Conservation (phyloP, 2,113 vertebrate genomes). For the Burhinus oedicnemus region DNA sequence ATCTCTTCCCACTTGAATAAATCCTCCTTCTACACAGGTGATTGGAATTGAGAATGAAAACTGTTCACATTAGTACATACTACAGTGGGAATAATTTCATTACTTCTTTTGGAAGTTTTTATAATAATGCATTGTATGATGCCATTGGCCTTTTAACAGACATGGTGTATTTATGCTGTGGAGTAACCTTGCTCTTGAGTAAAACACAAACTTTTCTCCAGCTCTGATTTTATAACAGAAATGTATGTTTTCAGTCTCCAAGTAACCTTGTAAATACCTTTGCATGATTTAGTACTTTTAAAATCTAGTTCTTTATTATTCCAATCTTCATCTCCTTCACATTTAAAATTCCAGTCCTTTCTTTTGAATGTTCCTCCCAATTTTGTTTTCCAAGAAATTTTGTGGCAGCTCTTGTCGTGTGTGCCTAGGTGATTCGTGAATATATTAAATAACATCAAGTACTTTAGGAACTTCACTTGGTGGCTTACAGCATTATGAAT, state of each 20-base stretch:
- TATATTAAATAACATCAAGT: background rate
- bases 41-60: background rate
- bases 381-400: background rate
- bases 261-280: background rate
- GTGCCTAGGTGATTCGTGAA: rapidly evolving
- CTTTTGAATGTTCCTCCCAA: background rate
- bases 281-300: background rate
- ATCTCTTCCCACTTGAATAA: background rate
- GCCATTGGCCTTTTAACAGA: background rate
- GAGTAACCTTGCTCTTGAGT: background rate
- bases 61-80: background rate
- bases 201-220: background rate
- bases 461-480: background rate
- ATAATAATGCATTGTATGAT: background rate
- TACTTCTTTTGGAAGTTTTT: background rate
- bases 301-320: background rate
- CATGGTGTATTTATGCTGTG: background rate
- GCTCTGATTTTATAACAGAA: background rate
- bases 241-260: background rate
- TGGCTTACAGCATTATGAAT: background rate
- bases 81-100: background rate
- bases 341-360: background rate
- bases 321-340: background rate
- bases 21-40: background rate
- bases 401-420: background rate